These are phyloP conservation scores for Apotomis betuletana DNA, from an alignment of 2,888 invertebrate genomes.

Conservation along the genomic window DNA sequence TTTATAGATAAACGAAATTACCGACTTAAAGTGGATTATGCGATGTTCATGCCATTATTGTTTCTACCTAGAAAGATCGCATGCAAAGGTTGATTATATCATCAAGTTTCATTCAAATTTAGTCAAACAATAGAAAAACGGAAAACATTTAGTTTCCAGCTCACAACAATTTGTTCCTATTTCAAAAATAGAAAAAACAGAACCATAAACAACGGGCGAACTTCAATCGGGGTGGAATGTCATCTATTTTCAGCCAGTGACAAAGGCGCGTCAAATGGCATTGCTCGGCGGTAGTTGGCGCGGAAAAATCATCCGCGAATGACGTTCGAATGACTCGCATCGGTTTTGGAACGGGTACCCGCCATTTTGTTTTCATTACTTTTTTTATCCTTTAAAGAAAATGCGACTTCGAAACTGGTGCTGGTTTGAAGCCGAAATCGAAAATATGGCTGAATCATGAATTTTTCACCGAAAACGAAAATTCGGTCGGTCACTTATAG, in stretches of 20 bases:
- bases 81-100: too few species aligned
- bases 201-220: constrained; percentile 50
- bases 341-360: constrained; percentile 24
- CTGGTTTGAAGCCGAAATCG: too few species aligned
- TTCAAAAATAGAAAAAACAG: constrained; percentile 50
- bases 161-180: constrained; percentile 35
- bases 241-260: constrained; percentile 62
- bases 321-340: constrained; percentile 25
- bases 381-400: background rate
- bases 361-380: constrained; percentile 13
- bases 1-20: too few species aligned
- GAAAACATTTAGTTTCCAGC: background rate
- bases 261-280: constrained; percentile 80
- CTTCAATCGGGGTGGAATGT: constrained; percentile 76
- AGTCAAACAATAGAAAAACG: background rate
- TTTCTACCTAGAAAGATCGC: too few species aligned
- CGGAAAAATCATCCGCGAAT: constrained; percentile 69
- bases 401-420: too few species aligned
- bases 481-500: too few species aligned
- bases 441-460: too few species aligned
- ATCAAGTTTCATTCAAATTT: background rate
- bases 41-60: too few species aligned
- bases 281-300: constrained; percentile 78
- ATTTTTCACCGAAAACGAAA: too few species aligned
- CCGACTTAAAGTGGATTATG: too few species aligned